Conservation (phyloP, 2,797 vertebrate species). For the Microctenopoma steveboyesi region DNA sequence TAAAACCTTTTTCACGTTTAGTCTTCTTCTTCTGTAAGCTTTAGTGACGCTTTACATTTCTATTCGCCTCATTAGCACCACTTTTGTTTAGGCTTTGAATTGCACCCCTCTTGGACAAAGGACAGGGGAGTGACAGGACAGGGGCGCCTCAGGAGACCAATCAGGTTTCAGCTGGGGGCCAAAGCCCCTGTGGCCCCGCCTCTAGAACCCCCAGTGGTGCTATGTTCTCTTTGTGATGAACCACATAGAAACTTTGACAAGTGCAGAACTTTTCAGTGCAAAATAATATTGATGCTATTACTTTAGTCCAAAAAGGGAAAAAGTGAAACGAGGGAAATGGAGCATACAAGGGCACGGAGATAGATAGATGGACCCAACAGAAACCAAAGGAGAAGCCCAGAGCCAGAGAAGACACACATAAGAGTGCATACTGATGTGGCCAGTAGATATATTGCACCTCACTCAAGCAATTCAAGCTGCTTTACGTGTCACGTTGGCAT, state of each 20-base stretch:
- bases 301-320: conserved; percentile 14
- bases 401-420: conserved; percentile 2
- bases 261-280: conserved; percentile 16
- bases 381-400: conserved; percentile 17
- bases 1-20: too few species aligned
- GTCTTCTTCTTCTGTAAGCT: too few species aligned
- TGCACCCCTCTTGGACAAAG: too few species aligned
- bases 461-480: conserved; percentile 32
- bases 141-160: too few species aligned
- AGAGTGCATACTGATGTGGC: conserved; percentile 3
- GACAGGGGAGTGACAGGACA: too few species aligned
- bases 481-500: conserved; percentile 47
- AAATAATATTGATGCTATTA: conserved; percentile 20
- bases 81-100: too few species aligned
- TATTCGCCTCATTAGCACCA: too few species aligned
- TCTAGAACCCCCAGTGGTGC: too few species aligned
- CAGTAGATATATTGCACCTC: conserved; percentile 34
- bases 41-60: too few species aligned
- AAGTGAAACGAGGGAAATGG: conserved; percentile 36
- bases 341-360: conserved; percentile 26
- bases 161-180: too few species aligned
- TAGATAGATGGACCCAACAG: neutral
- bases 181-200: too few species aligned
- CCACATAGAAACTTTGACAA: neutral
- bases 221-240: too few species aligned